Percentiles rank a stretch among this genome's conserved stretches.
Evolutionary conservation across 2,888 invertebrate species (phyloP).

Genomic region (Brenthis ino): DNA sequence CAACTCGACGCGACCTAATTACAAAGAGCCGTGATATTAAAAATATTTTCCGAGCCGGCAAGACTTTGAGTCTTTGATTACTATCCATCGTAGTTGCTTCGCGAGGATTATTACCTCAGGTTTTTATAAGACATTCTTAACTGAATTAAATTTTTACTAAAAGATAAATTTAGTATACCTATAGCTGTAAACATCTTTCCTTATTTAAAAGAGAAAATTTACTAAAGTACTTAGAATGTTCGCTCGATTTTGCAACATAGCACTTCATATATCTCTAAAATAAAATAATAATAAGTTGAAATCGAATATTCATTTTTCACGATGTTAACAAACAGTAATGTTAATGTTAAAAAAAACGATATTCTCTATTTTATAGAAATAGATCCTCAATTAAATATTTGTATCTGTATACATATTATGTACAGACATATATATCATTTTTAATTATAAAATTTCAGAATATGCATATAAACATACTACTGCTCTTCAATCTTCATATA

Average conservation of each 20-base stretch:
- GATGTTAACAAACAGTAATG: too few species aligned
- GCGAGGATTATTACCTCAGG: slow-evolving; percentile 26
- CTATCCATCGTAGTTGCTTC: slow-evolving; percentile 27
- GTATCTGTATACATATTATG: too few species aligned
- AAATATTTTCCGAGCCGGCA: slow-evolving; percentile 34
- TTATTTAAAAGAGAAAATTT: too few species aligned
- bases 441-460: neutral
- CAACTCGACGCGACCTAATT: slow-evolving; percentile 35
- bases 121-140: slow-evolving; percentile 24
- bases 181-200: neutral
- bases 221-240: too few species aligned
- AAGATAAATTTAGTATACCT: neutral
- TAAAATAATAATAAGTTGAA: too few species aligned
- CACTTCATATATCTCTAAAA: too few species aligned
- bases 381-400: too few species aligned
- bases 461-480: neutral
- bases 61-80: slow-evolving; percentile 32
- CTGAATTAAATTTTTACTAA: slow-evolving; percentile 8
- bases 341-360: too few species aligned
- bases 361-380: too few species aligned
- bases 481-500: neutral
- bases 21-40: slow-evolving; percentile 33
- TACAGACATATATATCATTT: too few species aligned
- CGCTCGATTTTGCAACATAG: too few species aligned
- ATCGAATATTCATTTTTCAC: too few species aligned